Conservation (phyloP, 2,113 vertebrate species). For the Dicrurus megarhynchus region DNA sequence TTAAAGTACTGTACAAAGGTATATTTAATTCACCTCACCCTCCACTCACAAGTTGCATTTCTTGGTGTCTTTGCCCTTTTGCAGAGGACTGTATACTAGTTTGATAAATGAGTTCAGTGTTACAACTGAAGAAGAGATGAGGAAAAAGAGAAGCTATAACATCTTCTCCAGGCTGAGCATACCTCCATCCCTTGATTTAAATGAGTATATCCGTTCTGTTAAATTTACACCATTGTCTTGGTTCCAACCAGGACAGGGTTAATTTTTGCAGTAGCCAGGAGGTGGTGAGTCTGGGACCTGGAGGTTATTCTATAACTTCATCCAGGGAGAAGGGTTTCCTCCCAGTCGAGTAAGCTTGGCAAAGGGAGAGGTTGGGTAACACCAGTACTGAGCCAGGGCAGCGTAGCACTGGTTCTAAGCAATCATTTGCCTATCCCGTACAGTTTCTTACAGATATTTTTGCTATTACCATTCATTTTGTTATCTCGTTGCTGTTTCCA, state of each 20-base stretch:
- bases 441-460: not conserved
- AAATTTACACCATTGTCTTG: not conserved
- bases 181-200: not conserved
- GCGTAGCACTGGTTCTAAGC: not conserved
- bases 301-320: not conserved
- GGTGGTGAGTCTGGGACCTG: not conserved
- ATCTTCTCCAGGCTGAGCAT: not conserved
- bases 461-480: not conserved
- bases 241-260: not conserved
- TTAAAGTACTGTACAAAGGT: not conserved
- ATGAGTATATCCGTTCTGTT: not conserved
- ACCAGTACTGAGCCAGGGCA: no score
- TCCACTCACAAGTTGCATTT: not conserved
- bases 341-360: not conserved
- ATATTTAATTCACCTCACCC: not conserved
- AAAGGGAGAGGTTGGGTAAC: accelerated
- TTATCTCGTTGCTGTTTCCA: not conserved
- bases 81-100: not conserved
- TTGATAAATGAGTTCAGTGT: not conserved
- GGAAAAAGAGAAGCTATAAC: not conserved
- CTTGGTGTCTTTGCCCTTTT: not conserved
- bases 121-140: not conserved
- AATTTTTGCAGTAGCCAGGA: not conserved
- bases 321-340: not conserved
- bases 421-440: not conserved